Conservation (phyloP, 37 sponge, comb jelly and placozoan genomes). For the Ephydatia muelleri region DNA sequence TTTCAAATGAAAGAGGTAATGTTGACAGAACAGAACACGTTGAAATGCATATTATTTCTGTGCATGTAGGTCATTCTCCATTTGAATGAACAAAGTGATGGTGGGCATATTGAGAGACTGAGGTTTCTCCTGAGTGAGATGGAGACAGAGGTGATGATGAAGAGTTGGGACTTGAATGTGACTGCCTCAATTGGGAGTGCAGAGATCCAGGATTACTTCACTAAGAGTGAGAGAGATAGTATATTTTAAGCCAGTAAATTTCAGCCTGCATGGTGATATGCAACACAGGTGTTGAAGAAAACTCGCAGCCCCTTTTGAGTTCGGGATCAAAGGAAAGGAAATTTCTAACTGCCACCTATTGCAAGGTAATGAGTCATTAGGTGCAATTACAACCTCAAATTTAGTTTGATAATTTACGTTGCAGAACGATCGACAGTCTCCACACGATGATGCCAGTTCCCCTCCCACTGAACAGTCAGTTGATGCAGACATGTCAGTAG, state of each 20-base stretch:
- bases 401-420: too few species aligned
- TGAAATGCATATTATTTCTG: not conserved
- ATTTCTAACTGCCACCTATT: not conserved
- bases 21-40: too few species aligned
- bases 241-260: not conserved
- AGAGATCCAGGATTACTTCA: conserved; percentile 20
- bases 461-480: too few species aligned
- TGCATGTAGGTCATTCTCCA: conserved; percentile 24
- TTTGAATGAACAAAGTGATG: conserved; percentile 45
- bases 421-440: too few species aligned
- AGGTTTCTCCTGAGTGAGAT: conserved; percentile 25
- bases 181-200: conserved; percentile 14
- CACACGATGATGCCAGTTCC: too few species aligned
- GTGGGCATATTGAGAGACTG: conserved; percentile 23
- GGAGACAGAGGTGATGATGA: conserved; percentile 7
- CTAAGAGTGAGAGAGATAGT: not conserved
- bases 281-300: not conserved
- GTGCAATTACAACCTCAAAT: not conserved
- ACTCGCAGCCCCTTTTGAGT: not conserved
- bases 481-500: too few species aligned
- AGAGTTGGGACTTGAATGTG: conserved; percentile 33
- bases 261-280: not conserved
- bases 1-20: not conserved
- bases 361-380: not conserved
- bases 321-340: not conserved